Evolutionary conservation across 1,140 invertebrate species (phyloP), one percentile per base, ranked within the genome.

Genomic region (Brachionus asplanchnoidis): DNA sequence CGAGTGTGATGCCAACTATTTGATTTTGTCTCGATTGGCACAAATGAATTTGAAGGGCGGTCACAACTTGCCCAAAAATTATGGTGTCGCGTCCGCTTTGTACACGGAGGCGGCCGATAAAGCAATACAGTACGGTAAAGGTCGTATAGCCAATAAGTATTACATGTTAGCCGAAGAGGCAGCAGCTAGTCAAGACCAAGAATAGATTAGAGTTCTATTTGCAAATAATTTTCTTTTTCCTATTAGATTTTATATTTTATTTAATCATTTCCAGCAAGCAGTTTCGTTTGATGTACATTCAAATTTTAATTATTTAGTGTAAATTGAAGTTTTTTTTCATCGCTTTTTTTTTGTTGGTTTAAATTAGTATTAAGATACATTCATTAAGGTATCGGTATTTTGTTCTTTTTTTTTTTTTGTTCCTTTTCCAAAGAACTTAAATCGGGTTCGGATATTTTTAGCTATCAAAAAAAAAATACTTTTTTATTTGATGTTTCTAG

Each of bases 71-170:
- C 85, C 89, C 3, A 90, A 89, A 85, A 88, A 92, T 86, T 88
- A 56, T n/a, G 80, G 11, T n/a, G 36, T 87, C 87, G 14, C 85
- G 90, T 91, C 89, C 73, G 91, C 92, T 68, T 85, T 92, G 73
- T 92, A 89, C 86, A 91, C 87, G 79, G 87, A 89, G 84, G 92
- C 92, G 42, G 92, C 92, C 60, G 92, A 92, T 79, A 86, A 86
- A 46, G 92, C 92, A 3, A 92, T 90, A 87, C 79, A 82, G 26
- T 65, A 46, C 40, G 79, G 79, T 23, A 92, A 92, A 85, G 92
- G 92, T 77, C 88, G 91, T 75, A 86, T 92, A 66, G 91, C 92
- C 11, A 91, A 89, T 86, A 92, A 92, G 87, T 92, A 91, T 86
- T 92, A 91, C 85, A 89, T 89, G 86, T 86, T 90, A 75, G 90